Conservation (phyloP, 2,113 vertebrate species). For the Brachyhypopomus occidentalis region DNA sequence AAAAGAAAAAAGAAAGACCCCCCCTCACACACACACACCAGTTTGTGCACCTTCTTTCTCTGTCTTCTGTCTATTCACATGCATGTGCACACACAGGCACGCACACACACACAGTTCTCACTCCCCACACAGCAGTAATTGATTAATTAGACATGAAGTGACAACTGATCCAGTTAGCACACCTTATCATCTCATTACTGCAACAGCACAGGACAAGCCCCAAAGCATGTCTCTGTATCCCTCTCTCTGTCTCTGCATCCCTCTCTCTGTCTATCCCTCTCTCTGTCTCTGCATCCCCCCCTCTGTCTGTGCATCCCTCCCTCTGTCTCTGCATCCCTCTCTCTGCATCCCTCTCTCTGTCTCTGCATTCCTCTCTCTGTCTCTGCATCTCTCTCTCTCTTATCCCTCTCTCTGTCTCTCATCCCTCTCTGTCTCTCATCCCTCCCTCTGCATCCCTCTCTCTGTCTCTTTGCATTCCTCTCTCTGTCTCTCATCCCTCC, state of each 20-base stretch:
- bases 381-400: background rate
- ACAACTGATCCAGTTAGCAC: conserved; percentile 70
- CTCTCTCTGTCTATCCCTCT: conserved; percentile 23
- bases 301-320: too few species aligned
- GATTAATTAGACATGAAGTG: conserved; percentile 70
- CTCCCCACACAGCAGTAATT: conserved; percentile 57
- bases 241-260: conserved; percentile 6
- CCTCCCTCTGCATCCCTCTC: background rate
- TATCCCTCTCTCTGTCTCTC: background rate
- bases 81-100: background rate
- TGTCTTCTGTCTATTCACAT: background rate
- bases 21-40: conserved; percentile 21
- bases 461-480: too few species aligned
- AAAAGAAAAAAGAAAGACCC: background rate
- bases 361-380: conserved; percentile 25
- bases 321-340: background rate
- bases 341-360: background rate
- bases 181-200: conserved; percentile 52
- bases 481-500: background rate
- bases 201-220: conserved; percentile 33
- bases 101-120: conserved; percentile 18
- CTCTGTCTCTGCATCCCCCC: too few species aligned
- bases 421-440: background rate
- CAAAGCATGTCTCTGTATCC: conserved; percentile 6
- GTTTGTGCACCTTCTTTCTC: background rate